Evolutionary conservation across 2,113 vertebrate genomes (phyloP).

Genomic region (Lagenorhynchus albirostris): DNA sequence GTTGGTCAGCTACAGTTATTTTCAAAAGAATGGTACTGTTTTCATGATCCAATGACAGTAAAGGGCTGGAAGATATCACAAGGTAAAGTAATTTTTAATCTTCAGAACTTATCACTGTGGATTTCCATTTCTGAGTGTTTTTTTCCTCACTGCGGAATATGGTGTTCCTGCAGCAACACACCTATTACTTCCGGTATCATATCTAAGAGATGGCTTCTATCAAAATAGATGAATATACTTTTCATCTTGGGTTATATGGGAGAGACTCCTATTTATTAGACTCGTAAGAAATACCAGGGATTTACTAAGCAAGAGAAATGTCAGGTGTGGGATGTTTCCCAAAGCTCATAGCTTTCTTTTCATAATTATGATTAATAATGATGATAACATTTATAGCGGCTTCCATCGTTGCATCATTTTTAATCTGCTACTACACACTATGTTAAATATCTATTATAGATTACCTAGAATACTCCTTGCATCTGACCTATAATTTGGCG

Average conservation of each 20-base stretch:
- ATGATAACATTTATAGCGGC: background rate
- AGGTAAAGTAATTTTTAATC: background rate
- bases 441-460: background rate
- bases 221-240: background rate
- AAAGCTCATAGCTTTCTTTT: background rate
- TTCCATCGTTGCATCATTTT: background rate
- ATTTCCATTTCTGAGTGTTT: background rate
- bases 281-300: background rate
- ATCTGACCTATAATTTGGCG: background rate
- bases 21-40: background rate
- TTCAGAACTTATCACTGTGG: background rate
- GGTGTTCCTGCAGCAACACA: background rate
- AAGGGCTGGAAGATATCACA: background rate
- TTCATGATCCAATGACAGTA: background rate
- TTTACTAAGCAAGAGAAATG: background rate
- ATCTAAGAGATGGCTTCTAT: background rate
- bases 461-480: background rate
- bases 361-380: background rate
- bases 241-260: background rate
- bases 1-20: background rate
- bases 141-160: background rate
- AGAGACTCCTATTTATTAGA: background rate
- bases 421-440: background rate
- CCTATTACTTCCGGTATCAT: background rate
- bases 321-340: background rate